Evolutionary conservation across 2,888 invertebrate genomes (phyloP).

Genomic region (Artemia sp.): DNA sequence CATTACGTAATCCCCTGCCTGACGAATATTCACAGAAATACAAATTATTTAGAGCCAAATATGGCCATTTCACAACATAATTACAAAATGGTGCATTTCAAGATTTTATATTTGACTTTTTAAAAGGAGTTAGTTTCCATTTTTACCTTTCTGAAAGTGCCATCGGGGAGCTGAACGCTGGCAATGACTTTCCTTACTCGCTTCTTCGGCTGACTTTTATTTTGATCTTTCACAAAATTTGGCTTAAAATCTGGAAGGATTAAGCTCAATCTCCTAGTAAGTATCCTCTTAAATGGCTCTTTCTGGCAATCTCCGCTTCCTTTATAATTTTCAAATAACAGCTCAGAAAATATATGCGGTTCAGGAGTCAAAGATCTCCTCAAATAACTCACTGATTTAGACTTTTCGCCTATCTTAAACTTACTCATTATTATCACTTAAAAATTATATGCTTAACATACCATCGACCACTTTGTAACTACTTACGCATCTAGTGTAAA

Average conservation of each 20-base stretch:
- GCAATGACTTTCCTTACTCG: conserved; percentile 2
- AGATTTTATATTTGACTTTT: too few species aligned
- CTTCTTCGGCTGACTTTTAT: not conserved
- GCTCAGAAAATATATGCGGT: conserved; percentile 6
- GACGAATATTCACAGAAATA: too few species aligned
- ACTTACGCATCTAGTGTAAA: too few species aligned
- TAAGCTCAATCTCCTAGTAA: conserved; percentile 5
- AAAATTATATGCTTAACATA: too few species aligned
- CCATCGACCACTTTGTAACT: too few species aligned
- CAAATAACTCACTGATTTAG: too few species aligned
- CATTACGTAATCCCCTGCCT: too few species aligned
- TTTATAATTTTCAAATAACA: not conserved
- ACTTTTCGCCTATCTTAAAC: too few species aligned
- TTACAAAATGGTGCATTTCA: too few species aligned
- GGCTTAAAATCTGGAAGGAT: not conserved
- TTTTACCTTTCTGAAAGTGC: conserved; percentile 6
- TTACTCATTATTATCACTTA: too few species aligned
- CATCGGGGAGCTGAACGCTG: not conserved
- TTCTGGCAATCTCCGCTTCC: not conserved
- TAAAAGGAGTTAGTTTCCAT: not conserved
- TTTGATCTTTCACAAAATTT: not conserved
- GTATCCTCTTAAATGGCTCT: not conserved
- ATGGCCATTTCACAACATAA: too few species aligned
- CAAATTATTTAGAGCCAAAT: too few species aligned
- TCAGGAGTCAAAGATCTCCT: conserved; percentile 3